Conservation (phyloP, 2,113 vertebrate genomes). For the Abramis brama region DNA sequence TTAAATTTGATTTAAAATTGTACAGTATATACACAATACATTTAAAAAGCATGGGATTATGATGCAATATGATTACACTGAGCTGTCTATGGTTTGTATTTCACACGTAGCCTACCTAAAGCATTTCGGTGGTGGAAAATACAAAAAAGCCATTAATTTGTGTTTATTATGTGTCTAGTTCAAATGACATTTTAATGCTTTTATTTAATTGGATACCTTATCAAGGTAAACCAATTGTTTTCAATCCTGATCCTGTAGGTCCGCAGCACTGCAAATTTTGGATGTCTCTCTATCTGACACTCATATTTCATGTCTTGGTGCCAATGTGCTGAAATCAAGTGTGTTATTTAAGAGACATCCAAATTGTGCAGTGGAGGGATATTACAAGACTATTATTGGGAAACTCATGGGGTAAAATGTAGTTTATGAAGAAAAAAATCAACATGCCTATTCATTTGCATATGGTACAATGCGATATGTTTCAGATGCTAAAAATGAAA, state of each 20-base stretch:
- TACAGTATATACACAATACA: neutral
- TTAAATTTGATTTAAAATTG: neutral
- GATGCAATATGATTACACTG: neutral
- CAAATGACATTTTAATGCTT: neutral
- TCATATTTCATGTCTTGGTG: neutral
- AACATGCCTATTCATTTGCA: neutral
- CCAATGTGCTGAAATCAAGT: constrained; percentile 1
- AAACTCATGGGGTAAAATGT: neutral
- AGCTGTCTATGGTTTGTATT: neutral
- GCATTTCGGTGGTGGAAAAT: too few relatives aligned
- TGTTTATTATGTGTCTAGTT: neutral
- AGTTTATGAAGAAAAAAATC: neutral
- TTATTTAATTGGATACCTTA: neutral
- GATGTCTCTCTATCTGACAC: neutral
- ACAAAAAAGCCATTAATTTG: neutral
- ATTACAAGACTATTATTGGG: neutral
- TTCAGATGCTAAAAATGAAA: constrained; percentile 5
- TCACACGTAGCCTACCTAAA: neutral
- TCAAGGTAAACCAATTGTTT: neutral
- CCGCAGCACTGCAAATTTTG: neutral
- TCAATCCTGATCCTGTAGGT: neutral
- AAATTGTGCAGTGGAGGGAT: neutral
- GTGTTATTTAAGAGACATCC: neutral
- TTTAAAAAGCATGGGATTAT: neutral
- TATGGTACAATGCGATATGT: neutral